Evolutionary conservation across 2,113 vertebrate species (phyloP), one percentile per base, ranked within the genome.

Genomic region (Pungitius pungitius): DNA sequence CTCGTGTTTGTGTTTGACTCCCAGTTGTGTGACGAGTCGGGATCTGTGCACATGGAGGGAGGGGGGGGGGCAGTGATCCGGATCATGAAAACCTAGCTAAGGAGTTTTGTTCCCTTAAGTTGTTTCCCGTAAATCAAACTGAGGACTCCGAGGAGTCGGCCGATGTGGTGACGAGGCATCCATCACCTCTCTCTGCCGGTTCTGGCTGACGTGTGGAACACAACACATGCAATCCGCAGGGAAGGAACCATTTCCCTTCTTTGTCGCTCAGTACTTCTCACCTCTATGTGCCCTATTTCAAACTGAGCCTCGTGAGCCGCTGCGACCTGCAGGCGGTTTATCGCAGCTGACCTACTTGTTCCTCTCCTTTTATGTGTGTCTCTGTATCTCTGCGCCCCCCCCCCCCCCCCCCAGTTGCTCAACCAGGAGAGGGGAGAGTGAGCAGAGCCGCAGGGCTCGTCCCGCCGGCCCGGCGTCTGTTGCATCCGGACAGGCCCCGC

Each of bases 301-400:
- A 37, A 37, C 26, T 6, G 10, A n/a, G 22, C 30, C 13, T 6
- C 13, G 8, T 17, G 26, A 40, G 13, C 49, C 43, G 47, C 64
- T 30, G 54, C 55, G 60, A 71, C 70, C 54, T 56, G 62, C 56
- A 18, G 35, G 60, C 47, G 56, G 33, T 78, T 72, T 26, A n/a
- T 52, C 35, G 20, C 52, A 47, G 35, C 56, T 39, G 12, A 69
- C 54, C 63, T 18, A 49, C 27, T 69, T 27, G 8, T 18, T 20
- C 17, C 2, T 14, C n/a, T 20, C 52, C 22, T n/a, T 15, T 22
- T 26, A 5, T 39, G 13, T 54, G 2, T 63, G 2, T 57, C 20
- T 69, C 43, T 58, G 8, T 8, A 17, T 57, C 40, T 49, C 18
- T 10, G 70, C 35, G 2, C 6, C 8, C 7, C 8, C 14, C 30